phyloP scores from a whole-genome alignment of 2,797 vertebrate species.

The Peromyscus eremicus region DNA sequence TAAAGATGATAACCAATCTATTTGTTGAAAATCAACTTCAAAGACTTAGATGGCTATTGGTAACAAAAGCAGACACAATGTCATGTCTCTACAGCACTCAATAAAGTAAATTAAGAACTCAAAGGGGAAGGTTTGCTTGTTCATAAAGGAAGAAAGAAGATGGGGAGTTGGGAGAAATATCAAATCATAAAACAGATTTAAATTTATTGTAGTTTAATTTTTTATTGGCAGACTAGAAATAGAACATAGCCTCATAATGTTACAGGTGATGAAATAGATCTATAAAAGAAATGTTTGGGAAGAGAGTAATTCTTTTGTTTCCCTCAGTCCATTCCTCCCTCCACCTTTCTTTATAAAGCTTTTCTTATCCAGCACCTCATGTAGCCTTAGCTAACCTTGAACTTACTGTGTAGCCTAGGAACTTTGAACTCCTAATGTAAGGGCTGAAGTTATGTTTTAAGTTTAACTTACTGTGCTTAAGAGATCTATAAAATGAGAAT shows the following conservation, averaged over 20 bases:
- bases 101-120: constrained; percentile 52
- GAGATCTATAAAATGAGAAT: no score
- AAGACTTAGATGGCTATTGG: constrained; percentile 27
- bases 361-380: not conserved
- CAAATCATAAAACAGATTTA: constrained; percentile 53
- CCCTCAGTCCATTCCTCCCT: not conserved
- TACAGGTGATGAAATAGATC: not conserved
- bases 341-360: not conserved
- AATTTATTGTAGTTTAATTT: constrained; percentile 53
- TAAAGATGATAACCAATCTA: constrained; percentile 61
- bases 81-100: not conserved
- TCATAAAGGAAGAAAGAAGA: constrained; percentile 59
- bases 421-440: not conserved
- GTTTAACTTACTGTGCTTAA: no score
- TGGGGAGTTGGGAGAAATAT: not conserved
- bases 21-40: constrained; percentile 59
- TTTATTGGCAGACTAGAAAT: not conserved
- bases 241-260: not conserved
- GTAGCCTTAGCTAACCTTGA: not conserved
- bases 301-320: not conserved
- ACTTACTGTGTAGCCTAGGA: not conserved
- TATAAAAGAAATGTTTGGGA: constrained; percentile 21
- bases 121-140: not conserved
- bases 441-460: no score
- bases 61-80: constrained; percentile 29